These are phyloP conservation scores for Scaptomyza reducta DNA, from an alignment of 2,888 invertebrate genomes.

Conservation along the genomic window DNA sequence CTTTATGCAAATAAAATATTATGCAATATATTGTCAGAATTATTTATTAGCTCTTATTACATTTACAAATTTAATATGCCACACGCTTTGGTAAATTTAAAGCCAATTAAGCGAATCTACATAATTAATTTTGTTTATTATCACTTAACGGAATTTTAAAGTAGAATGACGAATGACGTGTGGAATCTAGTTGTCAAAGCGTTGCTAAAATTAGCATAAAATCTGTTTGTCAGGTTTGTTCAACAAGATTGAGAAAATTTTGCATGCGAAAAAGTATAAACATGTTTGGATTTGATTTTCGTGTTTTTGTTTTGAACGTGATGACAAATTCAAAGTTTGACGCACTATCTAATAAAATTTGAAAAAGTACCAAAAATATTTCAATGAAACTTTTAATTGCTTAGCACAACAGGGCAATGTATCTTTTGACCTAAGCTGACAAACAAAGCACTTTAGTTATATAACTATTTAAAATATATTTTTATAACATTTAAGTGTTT, in stretches of 20 bases:
- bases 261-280: constrained; percentile 1
- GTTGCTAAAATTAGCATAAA: background rate
- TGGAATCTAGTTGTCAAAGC: background rate
- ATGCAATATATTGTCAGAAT: background rate
- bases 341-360: background rate
- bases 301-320: background rate
- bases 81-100: background rate
- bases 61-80: background rate
- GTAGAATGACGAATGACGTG: background rate
- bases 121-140: background rate
- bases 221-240: constrained; percentile 15
- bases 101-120: background rate
- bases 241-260: background rate
- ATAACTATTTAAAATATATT: background rate
- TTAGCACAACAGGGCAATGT: background rate
- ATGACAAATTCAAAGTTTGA: constrained; percentile 1
- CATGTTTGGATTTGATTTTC: constrained; percentile 4
- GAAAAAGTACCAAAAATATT: background rate
- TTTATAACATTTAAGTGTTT: constrained; percentile 18
- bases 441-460: background rate
- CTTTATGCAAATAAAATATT: background rate
- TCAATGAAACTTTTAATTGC: background rate
- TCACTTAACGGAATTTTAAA: background rate
- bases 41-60: background rate
- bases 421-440: background rate